Conservation (phyloP, 2,113 vertebrate genomes). For the Ammodytes marinus region DNA sequence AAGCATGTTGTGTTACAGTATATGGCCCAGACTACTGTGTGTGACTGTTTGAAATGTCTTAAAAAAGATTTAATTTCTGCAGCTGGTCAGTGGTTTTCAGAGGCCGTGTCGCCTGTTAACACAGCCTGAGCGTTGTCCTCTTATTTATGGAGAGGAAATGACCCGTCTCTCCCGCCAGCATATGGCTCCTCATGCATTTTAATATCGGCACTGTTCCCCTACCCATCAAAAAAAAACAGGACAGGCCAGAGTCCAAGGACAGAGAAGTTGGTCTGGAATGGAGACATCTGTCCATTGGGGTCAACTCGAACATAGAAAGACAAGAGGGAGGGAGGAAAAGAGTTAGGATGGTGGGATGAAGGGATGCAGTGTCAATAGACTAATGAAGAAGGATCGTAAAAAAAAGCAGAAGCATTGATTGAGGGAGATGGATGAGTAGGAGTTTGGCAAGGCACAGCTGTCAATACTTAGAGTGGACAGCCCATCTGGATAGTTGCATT, state of each 20-base stretch:
- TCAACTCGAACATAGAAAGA: slow-evolving; percentile 49
- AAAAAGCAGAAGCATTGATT: slow-evolving; percentile 60
- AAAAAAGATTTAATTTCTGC: slow-evolving; percentile 31
- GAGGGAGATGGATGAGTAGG: slow-evolving; percentile 64
- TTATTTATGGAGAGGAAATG: slow-evolving; percentile 72
- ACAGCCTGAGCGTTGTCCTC: slow-evolving; percentile 52
- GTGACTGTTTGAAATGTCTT: slow-evolving; percentile 14
- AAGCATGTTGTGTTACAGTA: slow-evolving; percentile 6
- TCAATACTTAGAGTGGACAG: slow-evolving; percentile 59
- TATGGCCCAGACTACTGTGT: not conserved
- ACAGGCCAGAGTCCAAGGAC: slow-evolving; percentile 60
- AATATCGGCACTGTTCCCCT: slow-evolving; percentile 61
- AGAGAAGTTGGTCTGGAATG: slow-evolving; percentile 59
- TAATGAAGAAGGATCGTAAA: slow-evolving; percentile 31
- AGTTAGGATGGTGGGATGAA: slow-evolving; percentile 8
- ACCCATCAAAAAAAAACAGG: slow-evolving; percentile 58
- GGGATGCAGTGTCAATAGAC: slow-evolving; percentile 11
- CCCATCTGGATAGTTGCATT: slow-evolving; percentile 46
- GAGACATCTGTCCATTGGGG: slow-evolving; percentile 71
- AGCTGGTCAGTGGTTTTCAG: slow-evolving; percentile 58
- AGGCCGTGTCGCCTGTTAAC: slow-evolving; percentile 21
- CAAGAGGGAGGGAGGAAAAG: slow-evolving; percentile 3
- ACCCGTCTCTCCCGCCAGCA: slow-evolving; percentile 50
- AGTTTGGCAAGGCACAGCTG: slow-evolving; percentile 70
- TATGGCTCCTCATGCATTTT: slow-evolving; percentile 81